Base-by-base conservation (phyloP, 2,797 vertebrate species). In the Enteromius anoplus region DNA sequence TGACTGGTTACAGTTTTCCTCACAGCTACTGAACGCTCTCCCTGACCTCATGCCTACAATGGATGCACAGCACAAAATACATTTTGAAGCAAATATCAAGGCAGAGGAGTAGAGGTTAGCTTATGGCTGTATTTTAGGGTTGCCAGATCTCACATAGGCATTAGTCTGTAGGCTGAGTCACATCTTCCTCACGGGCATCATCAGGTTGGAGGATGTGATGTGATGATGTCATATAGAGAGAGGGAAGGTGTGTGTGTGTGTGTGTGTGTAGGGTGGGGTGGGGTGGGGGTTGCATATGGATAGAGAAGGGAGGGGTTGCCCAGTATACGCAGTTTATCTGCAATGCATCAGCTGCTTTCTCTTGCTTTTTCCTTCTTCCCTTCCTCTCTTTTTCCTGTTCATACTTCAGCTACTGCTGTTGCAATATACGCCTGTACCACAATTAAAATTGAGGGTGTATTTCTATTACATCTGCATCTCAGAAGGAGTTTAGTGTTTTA, bases 261-360 rank as follows among this genome's bases (percentile, higher is more conserved):
- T 53, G 49, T 58, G 53, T 58, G 55, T 7, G 32, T 7, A 5
- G 73, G 47, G 42, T 45, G 11, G 42, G 42, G 40, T 42, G 40
- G 9, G 40, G 40, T 42, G 58, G 60, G 55, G 78, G 75, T 49
- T 78, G 32, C 64, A 40, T 68, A 81, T 83, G 51, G 45, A 87
- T 70, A 85, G 78, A 37, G 65, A 87, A 88, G 90, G 94, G 94
- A 92, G 91, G 93, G 90, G 91, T 91, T 90, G 70, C 69, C 85
- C 71, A 62, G 84, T 86, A 91, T 91, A 93, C 94, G 93, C 94
- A 95, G 94, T 95, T 95, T 95, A 95, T 95, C 95, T 95, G 95
- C 95, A 95, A 95, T 95, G 95, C 95, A 95, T 95, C 95, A 95
- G 91, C 92, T 92, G 89, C 92, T 92, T 91, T 89, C 88, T 88